These are phyloP conservation scores for Clytia hemisphaerica DNA, from an alignment of 30 jellyfish, hydroid and myxozoan species.

Conservation along the genomic window DNA sequence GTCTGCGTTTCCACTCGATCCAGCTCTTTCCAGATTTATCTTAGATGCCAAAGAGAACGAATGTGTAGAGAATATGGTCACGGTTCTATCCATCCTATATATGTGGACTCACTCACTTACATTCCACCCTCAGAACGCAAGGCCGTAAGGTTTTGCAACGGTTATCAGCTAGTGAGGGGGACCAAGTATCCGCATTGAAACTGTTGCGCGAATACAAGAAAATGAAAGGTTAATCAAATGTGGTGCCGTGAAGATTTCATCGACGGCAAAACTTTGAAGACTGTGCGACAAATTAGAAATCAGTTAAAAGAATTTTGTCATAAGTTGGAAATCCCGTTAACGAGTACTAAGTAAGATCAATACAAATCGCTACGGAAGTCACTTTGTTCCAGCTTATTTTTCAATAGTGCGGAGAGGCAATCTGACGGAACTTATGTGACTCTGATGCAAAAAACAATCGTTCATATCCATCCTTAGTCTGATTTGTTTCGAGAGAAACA, in stretches of 20 bases:
- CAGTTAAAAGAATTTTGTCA: conserved; percentile 80
- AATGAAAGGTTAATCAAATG: conserved; percentile 51
- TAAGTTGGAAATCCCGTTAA: conserved; percentile 30
- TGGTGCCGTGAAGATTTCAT: conserved; percentile 90
- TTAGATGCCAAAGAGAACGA: conserved; percentile 65
- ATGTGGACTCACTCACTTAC: conserved; percentile 77
- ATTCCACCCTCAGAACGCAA: conserved; percentile 61
- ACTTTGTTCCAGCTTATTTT: conserved; percentile 64
- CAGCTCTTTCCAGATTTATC: conserved; percentile 61
- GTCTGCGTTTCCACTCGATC: conserved; percentile 92
- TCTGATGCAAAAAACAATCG: conserved; percentile 62
- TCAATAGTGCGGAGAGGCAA: conserved; percentile 84
- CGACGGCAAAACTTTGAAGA: conserved; percentile 65
- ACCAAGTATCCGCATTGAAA: conserved; percentile 52
- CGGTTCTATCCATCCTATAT: conserved; percentile 67
- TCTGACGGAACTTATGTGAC: conserved; percentile 81
- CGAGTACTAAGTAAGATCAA: conserved; percentile 73
- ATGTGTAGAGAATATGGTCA: conserved; percentile 80
- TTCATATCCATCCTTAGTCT: conserved; percentile 86
- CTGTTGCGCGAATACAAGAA: conserved; percentile 65
- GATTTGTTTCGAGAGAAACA: conserved; percentile 61
- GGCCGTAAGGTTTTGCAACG: conserved; percentile 46
- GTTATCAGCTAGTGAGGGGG: conserved; percentile 87
- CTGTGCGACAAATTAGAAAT: conserved; percentile 59
- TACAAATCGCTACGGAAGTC: conserved; percentile 48